A percentile compares a stretch with the other conserved stretches of the same genome.
These are phyloP conservation scores for Indicator indicator DNA, from an alignment of 2,113 vertebrate genomes.

Conservation along the genomic window DNA sequence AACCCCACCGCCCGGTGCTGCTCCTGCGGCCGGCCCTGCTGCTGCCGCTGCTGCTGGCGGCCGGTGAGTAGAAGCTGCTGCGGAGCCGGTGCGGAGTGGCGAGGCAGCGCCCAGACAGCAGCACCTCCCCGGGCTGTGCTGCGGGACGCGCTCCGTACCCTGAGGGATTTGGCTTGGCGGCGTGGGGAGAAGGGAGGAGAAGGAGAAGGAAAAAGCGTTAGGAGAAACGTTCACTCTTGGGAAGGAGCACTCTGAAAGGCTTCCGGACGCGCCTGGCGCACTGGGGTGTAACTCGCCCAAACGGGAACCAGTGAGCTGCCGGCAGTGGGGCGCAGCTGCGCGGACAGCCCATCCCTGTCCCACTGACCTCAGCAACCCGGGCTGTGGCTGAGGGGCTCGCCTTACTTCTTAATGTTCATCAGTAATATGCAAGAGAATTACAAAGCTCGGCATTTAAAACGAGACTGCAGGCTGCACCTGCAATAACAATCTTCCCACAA, in stretches of 20 bases:
- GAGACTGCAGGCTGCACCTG: not conserved
- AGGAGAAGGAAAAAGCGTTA: not conserved
- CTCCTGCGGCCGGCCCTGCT: not conserved
- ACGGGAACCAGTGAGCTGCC: fast-evolving
- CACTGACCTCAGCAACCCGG: fast-evolving
- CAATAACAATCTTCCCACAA: not conserved
- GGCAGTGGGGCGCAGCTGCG: not conserved
- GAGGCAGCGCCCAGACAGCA: not conserved
- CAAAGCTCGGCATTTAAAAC: fast-evolving
- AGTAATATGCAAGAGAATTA: fast-evolving
- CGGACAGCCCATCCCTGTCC: fast-evolving
- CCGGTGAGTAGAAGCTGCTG: conserved; percentile 17
- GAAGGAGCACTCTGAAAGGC: fast-evolving
- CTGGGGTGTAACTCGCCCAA: fast-evolving
- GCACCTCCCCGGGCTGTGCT: not conserved
- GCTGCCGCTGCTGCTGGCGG: not conserved
- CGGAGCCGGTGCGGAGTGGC: not conserved
- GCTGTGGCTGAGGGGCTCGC: not conserved
- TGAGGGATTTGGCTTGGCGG: not conserved
- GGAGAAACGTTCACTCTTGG: fast-evolving
- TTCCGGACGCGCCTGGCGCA: fast-evolving
- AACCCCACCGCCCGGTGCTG: not conserved
- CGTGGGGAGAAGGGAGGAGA: not conserved
- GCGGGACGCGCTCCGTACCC: not conserved
- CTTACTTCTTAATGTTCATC: fast-evolving